These are phyloP conservation scores for Tenthredo mesomela DNA, from an alignment of 2,888 invertebrate genomes.

Conservation along the genomic window DNA sequence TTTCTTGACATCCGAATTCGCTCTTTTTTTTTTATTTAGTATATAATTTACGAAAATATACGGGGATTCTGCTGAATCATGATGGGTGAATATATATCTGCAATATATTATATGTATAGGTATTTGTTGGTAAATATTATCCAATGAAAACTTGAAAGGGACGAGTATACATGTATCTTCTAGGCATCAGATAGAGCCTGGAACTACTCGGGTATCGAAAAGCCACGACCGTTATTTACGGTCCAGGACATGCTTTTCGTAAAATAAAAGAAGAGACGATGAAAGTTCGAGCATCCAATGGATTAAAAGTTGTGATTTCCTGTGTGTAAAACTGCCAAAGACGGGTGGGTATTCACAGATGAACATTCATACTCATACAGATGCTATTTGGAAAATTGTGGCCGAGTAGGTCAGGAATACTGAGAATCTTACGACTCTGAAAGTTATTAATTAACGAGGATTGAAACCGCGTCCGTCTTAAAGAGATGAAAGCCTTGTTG, in stretches of 20 bases:
- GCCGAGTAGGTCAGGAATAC: not conserved
- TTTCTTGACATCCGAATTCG: slow-evolving; percentile 4
- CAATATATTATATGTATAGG: too few relatives aligned
- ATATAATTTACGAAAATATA: not conserved
- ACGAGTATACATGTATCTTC: not conserved
- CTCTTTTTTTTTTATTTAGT: not conserved
- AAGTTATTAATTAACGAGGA: not conserved
- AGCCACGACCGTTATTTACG: not conserved
- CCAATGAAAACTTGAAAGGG: too few relatives aligned
- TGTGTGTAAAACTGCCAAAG: not conserved
- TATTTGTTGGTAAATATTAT: too few relatives aligned
- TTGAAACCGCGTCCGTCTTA: not conserved
- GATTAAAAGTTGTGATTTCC: not conserved
- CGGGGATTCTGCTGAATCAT: not conserved
- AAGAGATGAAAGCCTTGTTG: not conserved
- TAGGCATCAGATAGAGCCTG: not conserved
- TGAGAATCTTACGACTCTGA: not conserved
- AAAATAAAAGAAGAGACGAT: not conserved
- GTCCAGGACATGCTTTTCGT: not conserved
- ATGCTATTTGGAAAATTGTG: slow-evolving; percentile 6
- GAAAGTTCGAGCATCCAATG: not conserved
- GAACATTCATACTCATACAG: not conserved
- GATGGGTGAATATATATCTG: not conserved
- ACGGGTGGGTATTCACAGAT: not conserved
- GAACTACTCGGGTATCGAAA: not conserved